These are phyloP conservation scores for Coregonus suidteri DNA, from an alignment of 2,797 vertebrate genomes.

Conservation along the genomic window DNA sequence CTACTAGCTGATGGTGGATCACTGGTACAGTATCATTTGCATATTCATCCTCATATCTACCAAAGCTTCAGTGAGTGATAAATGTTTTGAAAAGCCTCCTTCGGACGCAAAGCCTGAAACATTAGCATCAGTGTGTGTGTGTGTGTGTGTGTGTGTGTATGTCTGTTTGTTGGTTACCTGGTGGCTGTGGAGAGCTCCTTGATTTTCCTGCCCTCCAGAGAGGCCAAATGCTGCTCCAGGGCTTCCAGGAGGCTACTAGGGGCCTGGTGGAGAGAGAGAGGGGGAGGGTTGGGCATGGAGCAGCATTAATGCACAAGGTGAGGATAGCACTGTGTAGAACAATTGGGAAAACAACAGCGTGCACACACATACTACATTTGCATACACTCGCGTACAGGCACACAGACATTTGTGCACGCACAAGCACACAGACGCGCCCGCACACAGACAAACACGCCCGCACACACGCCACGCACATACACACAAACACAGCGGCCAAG, in stretches of 20 bases:
- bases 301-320: slow-evolving; percentile 41
- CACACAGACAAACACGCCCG: slow-evolving; percentile 25
- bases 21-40: too few species aligned
- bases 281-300: slow-evolving; percentile 20
- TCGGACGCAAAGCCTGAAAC: neutral
- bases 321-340: slow-evolving; percentile 9
- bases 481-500: slow-evolving; percentile 59
- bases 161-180: slow-evolving; percentile 72
- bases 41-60: too few species aligned
- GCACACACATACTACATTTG: slow-evolving; percentile 32
- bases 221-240: slow-evolving; percentile 93
- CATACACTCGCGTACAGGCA: neutral
- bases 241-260: slow-evolving; percentile 93
- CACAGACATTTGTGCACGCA: slow-evolving; percentile 10
- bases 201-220: slow-evolving; percentile 91
- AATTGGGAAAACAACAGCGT: neutral
- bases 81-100: neutral
- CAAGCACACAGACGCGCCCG: slow-evolving; percentile 9
- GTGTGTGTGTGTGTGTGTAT: neutral
- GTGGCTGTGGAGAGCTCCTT: slow-evolving; percentile 85
- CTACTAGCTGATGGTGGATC: too few species aligned
- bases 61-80: neutral
- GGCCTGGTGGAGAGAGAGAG: slow-evolving; percentile 71
- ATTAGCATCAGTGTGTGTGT: neutral
- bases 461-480: slow-evolving; percentile 43